Conservation (phyloP, 2,113 vertebrate genomes). For the Calidris pygmaea region DNA sequence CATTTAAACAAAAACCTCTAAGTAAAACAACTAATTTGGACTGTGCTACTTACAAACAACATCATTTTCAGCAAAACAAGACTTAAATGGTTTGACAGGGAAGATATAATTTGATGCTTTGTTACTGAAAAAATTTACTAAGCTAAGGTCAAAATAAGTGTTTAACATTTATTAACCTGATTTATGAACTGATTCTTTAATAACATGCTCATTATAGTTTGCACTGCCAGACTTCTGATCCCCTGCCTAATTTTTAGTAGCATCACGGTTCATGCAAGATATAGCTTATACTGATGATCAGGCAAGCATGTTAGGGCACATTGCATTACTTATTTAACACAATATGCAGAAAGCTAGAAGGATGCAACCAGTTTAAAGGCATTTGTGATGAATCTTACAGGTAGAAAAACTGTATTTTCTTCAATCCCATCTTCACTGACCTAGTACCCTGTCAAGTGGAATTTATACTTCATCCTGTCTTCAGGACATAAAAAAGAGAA, state of each 20-base stretch:
- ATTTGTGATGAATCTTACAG: background rate
- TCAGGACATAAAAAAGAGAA: background rate
- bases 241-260: background rate
- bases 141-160: background rate
- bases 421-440: background rate
- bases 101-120: background rate
- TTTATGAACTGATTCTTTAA: background rate
- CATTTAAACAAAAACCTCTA: background rate
- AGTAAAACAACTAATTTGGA: background rate
- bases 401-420: background rate
- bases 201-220: background rate
- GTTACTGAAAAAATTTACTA: background rate
- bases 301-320: background rate
- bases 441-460: background rate
- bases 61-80: background rate
- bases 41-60: background rate
- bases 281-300: background rate
- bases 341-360: background rate
- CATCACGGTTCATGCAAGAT: background rate
- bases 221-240: background rate
- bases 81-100: background rate
- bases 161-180: background rate
- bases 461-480: background rate
- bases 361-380: background rate
- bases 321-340: background rate